A percentile compares a stretch with the other conserved stretches of the same genome.
Evolutionary conservation across 2,888 invertebrate species (phyloP).

Genomic region (Meloe dianella): DNA sequence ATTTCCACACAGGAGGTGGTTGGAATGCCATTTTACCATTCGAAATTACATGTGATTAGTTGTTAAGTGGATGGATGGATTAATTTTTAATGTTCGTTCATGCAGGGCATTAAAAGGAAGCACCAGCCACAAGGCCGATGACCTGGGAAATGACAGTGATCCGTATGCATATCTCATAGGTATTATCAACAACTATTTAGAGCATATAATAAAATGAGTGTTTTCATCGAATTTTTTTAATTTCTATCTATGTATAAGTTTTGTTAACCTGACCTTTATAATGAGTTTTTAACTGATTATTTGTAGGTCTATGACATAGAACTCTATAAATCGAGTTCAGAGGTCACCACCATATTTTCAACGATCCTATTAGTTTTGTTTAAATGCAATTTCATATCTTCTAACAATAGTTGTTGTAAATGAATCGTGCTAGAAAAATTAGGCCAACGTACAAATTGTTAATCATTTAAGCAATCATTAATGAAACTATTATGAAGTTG

Average conservation of each 20-base stretch:
- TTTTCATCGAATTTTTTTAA: not conserved
- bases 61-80: constrained; percentile 30
- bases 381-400: not conserved
- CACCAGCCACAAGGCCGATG: constrained; percentile 27
- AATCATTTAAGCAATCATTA: not conserved
- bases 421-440: not conserved
- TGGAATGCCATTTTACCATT: not conserved
- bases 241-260: not conserved
- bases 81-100: constrained; percentile 34
- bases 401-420: not conserved
- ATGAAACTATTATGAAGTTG: not conserved
- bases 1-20: constrained; percentile 7
- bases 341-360: not conserved
- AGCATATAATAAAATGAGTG: not conserved
- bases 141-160: constrained; percentile 31
- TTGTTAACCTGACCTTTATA: constrained; percentile 2
- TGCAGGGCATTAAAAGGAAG: constrained; percentile 24
- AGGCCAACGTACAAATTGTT: not conserved
- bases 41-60: constrained; percentile 16
- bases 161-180: not conserved
- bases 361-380: not conserved
- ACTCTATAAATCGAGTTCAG: constrained; percentile 1
- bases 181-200: not conserved
- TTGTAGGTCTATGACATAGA: constrained; percentile 10
- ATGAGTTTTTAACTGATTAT: not conserved